A percentile compares a stretch with the other conserved stretches of the same genome.
Conservation (phyloP, 2,113 vertebrate species). For the Riparia riparia region DNA sequence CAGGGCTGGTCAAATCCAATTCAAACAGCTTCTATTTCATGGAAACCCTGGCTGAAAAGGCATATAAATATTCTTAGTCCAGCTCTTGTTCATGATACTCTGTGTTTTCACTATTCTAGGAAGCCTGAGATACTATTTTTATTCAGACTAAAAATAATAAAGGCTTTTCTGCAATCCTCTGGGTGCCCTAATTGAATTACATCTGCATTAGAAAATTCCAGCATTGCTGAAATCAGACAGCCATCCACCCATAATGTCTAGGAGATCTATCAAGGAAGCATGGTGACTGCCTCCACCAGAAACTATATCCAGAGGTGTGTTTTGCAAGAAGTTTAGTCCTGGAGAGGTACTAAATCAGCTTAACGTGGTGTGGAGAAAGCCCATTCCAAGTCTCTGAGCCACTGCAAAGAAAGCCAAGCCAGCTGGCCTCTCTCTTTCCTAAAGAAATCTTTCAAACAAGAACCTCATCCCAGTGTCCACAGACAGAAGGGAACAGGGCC, state of each 20-base stretch:
- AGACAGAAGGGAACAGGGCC: background rate
- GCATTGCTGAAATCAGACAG: slow-evolving; percentile 14
- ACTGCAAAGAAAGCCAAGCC: background rate
- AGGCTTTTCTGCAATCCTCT: slow-evolving; percentile 22
- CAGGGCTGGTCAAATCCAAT: background rate
- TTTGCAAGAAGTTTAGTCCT: slow-evolving; percentile 4
- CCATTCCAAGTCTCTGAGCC: background rate
- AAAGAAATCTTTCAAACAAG: background rate
- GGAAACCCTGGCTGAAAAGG: slow-evolving; percentile 14
- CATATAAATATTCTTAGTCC: slow-evolving; percentile 9
- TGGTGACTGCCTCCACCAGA: slow-evolving; percentile 4
- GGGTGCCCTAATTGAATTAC: slow-evolving; percentile 10
- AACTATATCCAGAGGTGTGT: slow-evolving; percentile 25
- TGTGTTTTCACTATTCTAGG: slow-evolving; percentile 28
- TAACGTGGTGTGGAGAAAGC: background rate
- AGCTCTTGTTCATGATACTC: background rate
- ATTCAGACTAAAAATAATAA: slow-evolving; percentile 56
- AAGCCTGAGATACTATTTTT: slow-evolving; percentile 48
- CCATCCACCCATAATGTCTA: background rate
- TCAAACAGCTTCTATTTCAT: background rate
- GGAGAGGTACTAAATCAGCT: slow-evolving; percentile 15
- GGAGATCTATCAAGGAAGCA: background rate
- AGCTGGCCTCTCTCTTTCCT: background rate
- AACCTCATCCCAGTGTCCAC: background rate
- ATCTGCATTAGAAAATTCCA: slow-evolving; percentile 16